Conservation (phyloP, 2,797 vertebrate species). For the Telmatherina bonti region DNA sequence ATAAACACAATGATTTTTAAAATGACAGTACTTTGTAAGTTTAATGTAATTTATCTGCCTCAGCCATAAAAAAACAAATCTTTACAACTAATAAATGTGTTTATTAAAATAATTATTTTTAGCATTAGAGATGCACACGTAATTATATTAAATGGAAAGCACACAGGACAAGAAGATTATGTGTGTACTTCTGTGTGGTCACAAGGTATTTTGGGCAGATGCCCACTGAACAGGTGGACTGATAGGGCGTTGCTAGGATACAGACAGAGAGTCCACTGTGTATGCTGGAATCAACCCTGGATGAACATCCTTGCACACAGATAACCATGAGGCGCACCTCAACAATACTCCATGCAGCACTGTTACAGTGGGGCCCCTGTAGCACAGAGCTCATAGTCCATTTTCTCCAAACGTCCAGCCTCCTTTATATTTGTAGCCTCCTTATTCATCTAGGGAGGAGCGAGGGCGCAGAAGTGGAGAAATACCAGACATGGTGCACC, state of each 20-base stretch:
- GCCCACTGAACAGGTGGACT: constrained; percentile 63
- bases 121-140: neutral
- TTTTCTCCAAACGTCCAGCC: constrained; percentile 44
- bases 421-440: constrained; percentile 57
- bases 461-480: constrained; percentile 7
- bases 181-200: constrained; percentile 13
- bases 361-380: constrained; percentile 5
- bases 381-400: constrained; percentile 42
- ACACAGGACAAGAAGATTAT: constrained; percentile 21
- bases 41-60: no score
- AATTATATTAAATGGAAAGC: constrained; percentile 7
- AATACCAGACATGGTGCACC: constrained; percentile 16
- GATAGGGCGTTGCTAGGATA: constrained; percentile 70
- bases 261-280: constrained; percentile 40
- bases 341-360: constrained; percentile 14
- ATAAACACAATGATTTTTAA: neutral
- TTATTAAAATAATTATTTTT: neutral
- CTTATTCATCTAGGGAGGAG: constrained; percentile 49
- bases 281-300: constrained; percentile 41
- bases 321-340: constrained; percentile 51
- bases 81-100: neutral
- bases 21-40: neutral
- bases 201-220: constrained; percentile 41
- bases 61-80: neutral
- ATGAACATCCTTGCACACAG: constrained; percentile 29